Percentiles rank a stretch among this genome's conserved stretches.
Conservation (phyloP, 2,797 vertebrate species). For the Sylvia borin region DNA sequence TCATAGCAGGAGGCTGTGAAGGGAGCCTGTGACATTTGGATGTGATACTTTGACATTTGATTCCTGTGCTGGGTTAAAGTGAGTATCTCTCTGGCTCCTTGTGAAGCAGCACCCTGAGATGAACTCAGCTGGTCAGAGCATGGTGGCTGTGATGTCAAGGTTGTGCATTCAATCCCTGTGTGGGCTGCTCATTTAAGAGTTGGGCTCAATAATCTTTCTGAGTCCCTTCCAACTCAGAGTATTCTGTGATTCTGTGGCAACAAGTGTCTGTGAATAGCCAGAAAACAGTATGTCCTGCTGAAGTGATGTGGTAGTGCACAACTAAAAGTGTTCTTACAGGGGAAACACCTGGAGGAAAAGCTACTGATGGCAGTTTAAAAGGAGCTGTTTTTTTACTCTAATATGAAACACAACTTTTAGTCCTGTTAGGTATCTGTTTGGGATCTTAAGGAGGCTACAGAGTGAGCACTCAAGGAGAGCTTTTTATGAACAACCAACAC, state of each 20-base stretch:
- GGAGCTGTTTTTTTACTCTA: background rate
- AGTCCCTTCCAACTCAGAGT: background rate
- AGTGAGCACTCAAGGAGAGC: background rate
- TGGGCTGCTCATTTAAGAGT: background rate
- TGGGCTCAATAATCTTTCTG: background rate
- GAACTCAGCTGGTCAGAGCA: background rate
- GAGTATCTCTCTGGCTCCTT: background rate
- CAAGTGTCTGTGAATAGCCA: background rate
- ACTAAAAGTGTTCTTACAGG: background rate
- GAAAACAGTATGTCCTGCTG: background rate
- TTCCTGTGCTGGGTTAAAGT: background rate
- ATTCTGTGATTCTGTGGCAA: background rate
- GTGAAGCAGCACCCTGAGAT: background rate
- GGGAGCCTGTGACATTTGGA: background rate
- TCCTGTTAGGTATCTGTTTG: background rate
- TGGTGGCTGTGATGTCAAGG: background rate
- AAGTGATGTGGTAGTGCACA: background rate
- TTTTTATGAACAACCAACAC: background rate
- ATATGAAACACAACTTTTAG: background rate
- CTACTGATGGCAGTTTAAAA: background rate
- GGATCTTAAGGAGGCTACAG: background rate
- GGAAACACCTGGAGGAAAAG: background rate
- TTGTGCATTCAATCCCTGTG: accelerated
- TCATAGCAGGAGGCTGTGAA: background rate
- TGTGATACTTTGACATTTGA: background rate